phyloP scores from a whole-genome alignment of 2,888 invertebrate species.

The Hirudinaria manillensis region DNA sequence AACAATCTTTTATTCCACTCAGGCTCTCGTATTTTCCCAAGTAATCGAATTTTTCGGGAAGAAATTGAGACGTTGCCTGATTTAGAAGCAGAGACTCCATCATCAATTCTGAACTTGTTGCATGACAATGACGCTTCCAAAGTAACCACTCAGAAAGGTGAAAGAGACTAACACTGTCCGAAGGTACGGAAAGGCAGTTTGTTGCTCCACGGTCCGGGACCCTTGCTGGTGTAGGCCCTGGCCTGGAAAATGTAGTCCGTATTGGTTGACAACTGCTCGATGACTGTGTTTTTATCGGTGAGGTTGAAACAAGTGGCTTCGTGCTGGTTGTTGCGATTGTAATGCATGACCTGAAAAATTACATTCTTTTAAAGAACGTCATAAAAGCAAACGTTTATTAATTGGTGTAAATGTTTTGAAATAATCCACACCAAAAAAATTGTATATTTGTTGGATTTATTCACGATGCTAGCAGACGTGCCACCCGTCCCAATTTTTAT shows the following conservation, averaged over 20 bases:
- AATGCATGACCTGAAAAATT: constrained; percentile 63
- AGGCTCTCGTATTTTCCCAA: too few relatives aligned
- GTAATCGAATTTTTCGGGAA: too few relatives aligned
- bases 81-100: too few relatives aligned
- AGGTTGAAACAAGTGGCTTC: constrained; percentile 48
- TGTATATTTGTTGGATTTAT: too few relatives aligned
- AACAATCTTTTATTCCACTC: too few relatives aligned
- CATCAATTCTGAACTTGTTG: too few relatives aligned
- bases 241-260: constrained; percentile 88
- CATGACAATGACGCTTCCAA: too few relatives aligned
- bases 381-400: neutral
- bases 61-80: too few relatives aligned
- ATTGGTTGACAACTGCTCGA: constrained; percentile 71
- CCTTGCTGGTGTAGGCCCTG: constrained; percentile 81
- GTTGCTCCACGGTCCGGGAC: constrained; percentile 84
- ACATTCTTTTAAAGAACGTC: neutral
- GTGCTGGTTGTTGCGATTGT: constrained; percentile 59
- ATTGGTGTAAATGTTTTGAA: neutral
- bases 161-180: constrained; percentile 36
- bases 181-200: constrained; percentile 61
- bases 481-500: too few relatives aligned
- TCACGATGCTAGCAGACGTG: too few relatives aligned
- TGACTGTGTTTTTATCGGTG: constrained; percentile 45
- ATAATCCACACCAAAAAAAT: too few relatives aligned
- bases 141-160: neutral